A percentile compares a stretch with the other conserved stretches of the same genome.
Evolutionary conservation across 2,113 vertebrate species (phyloP).

Genomic region (Anguilla japonica): DNA sequence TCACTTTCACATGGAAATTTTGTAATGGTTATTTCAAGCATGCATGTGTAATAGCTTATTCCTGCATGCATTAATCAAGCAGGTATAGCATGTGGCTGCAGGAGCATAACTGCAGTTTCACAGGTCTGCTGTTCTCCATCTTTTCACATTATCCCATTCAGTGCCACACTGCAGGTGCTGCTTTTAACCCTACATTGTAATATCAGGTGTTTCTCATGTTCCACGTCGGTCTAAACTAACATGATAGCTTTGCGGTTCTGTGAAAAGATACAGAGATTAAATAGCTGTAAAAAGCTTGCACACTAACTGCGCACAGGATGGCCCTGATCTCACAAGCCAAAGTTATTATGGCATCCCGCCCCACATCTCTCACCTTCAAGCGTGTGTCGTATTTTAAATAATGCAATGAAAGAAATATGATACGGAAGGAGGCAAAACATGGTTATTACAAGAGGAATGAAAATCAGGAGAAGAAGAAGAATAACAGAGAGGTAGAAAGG

Average conservation of each 20-base stretch:
- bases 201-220: too few relatives aligned
- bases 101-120: not conserved
- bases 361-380: not conserved
- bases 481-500: not conserved
- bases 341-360: not conserved
- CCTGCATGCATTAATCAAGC: not conserved
- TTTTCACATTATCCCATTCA: not conserved
- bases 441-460: not conserved
- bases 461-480: not conserved
- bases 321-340: not conserved
- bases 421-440: not conserved
- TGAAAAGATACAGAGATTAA: too few relatives aligned
- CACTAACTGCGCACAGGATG: not conserved
- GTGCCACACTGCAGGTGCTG: not conserved
- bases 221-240: too few relatives aligned
- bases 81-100: too few relatives aligned
- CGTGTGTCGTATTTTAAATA: not conserved
- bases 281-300: not conserved
- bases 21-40: not conserved
- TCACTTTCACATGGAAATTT: not conserved
- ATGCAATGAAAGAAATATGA: not conserved
- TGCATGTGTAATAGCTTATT: not conserved
- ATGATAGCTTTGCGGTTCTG: too few relatives aligned
- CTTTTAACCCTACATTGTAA: too few relatives aligned
- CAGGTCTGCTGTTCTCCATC: not conserved